Base-by-base conservation (phyloP, 2,888 invertebrate genomes). In the Adineta ricciae region DNA sequence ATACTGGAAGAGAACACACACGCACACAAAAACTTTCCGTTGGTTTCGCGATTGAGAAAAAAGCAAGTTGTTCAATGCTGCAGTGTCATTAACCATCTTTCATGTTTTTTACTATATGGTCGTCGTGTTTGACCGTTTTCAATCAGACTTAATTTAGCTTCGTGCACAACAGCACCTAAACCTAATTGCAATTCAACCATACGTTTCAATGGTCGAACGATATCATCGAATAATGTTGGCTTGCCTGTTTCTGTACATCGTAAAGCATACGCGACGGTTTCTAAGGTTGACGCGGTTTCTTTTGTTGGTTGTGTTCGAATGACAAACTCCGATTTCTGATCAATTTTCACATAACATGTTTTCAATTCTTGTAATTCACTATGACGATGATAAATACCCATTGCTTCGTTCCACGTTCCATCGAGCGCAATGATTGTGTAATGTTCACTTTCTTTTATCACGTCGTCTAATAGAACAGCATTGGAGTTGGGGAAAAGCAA, bases 381-480 rank as follows among this genome's bases (percentile, higher is more conserved):
- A 54, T 86, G 84, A 27, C 84, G 84, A 46, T 86, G 54, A 84
- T 64, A 86, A 24, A 86, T 84, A 16, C 86, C 86, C 38, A 56
- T 86, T 36, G 86, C 86, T 82, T 86, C 84, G 32, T 54, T 49
- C 86, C 86, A 86, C 27, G 86, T 86, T 38, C 86, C 86, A 83
- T 86, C 86, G 16, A 86, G 52, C 49, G 84, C 84, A 38, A 86
- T 83, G 16, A 86, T 82, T 49, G 84, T 64, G 50, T 84, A 84
- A 64, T 78, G 46, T n/a, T 78, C 49, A 46, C 32, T 72, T 38
- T 56, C 78, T 41, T 84, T 83, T 5, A 38, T 54, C 64, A 86
- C 49, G 36, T 84, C 36, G 21, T 86, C 84, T 49, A 86, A 72
- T 49, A 50, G 64, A 72, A 82, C 64, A 24, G 86, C 50, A 49